A percentile compares a stretch with the other conserved stretches of the same genome.
These are phyloP conservation scores for Scaptomyza cyrtandrae DNA, from an alignment of 2,888 invertebrate genomes.

Conservation along the genomic window DNA sequence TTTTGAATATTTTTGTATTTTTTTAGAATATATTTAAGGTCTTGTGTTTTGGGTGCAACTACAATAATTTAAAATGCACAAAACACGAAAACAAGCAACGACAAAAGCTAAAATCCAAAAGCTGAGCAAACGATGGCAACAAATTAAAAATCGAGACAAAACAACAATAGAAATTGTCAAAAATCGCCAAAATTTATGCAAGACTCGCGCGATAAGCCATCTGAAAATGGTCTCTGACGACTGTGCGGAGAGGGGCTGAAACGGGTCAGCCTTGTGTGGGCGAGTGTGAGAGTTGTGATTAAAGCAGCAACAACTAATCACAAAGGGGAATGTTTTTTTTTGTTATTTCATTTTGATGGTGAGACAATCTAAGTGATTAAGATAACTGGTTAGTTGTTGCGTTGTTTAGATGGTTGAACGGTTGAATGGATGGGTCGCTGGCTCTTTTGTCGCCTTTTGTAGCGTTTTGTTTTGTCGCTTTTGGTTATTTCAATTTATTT, in stretches of 20 bases:
- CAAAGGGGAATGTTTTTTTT: constrained; percentile 7
- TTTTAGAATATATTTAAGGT: constrained; percentile 65
- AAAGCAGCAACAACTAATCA: constrained; percentile 17
- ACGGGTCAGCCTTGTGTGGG: constrained; percentile 63
- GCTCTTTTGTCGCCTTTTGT: constrained; percentile 17
- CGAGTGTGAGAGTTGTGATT: constrained; percentile 70
- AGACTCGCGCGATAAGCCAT: constrained; percentile 68
- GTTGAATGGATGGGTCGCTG: constrained; percentile 9
- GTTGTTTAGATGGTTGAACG: background rate
- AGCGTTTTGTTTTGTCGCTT: constrained; percentile 12
- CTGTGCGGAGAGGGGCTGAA: constrained; percentile 1
- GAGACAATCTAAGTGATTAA: constrained; percentile 36
- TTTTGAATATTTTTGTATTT: constrained; percentile 6
- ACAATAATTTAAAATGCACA: constrained; percentile 59
- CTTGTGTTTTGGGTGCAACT: constrained; percentile 41
- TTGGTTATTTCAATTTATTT: constrained; percentile 22
- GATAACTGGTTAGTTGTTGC: constrained; percentile 56
- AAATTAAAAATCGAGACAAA: constrained; percentile 62
- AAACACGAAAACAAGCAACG: constrained; percentile 24
- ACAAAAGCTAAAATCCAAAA: constrained; percentile 16
- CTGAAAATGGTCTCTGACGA: constrained; percentile 39
- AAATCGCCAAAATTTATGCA: constrained; percentile 68
- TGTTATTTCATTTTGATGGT: constrained; percentile 8
- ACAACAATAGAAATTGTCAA: constrained; percentile 70
- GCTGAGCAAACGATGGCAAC: constrained; percentile 28